Conservation (phyloP, 30 jellyfish, hydroid and myxozoan genomes). For the Phacellophora camtschatica region DNA sequence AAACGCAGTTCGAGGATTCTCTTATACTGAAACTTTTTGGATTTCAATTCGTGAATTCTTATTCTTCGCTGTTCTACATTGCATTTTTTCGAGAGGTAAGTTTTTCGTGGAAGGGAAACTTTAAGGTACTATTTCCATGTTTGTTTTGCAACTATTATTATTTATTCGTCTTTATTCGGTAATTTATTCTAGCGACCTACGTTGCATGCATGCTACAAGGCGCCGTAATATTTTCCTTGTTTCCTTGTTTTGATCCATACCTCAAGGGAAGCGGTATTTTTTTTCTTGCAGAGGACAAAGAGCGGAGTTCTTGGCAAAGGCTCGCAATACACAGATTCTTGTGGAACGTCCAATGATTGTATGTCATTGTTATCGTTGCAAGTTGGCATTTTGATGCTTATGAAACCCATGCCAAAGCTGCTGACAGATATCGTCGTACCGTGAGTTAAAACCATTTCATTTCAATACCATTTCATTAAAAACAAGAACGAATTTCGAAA, state of each 20-base stretch:
- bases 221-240: no score
- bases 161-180: no score
- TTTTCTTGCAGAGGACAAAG: slow-evolving; percentile 68
- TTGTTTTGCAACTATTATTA: no score
- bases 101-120: no score
- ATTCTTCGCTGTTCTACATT: slow-evolving; percentile 82
- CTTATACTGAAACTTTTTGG: slow-evolving; percentile 88
- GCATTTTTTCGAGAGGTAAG: slow-evolving; percentile 94
- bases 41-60: slow-evolving; percentile 84
- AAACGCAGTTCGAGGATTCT: slow-evolving; percentile 84
- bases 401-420: slow-evolving; percentile 93
- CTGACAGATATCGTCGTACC: slow-evolving; percentile 70
- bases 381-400: slow-evolving; percentile 85
- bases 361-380: slow-evolving; percentile 84
- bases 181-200: no score
- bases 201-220: no score
- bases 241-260: no score
- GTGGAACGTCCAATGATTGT: slow-evolving; percentile 83
- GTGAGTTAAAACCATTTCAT: slow-evolving; percentile 67
- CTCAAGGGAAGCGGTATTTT: no score
- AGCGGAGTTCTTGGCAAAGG: slow-evolving; percentile 80
- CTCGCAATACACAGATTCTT: slow-evolving; percentile 71
- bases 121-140: no score
- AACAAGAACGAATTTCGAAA: no score
- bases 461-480: no score